Conservation (phyloP, 2,888 invertebrate genomes). For the Eupithecia centaureata region DNA sequence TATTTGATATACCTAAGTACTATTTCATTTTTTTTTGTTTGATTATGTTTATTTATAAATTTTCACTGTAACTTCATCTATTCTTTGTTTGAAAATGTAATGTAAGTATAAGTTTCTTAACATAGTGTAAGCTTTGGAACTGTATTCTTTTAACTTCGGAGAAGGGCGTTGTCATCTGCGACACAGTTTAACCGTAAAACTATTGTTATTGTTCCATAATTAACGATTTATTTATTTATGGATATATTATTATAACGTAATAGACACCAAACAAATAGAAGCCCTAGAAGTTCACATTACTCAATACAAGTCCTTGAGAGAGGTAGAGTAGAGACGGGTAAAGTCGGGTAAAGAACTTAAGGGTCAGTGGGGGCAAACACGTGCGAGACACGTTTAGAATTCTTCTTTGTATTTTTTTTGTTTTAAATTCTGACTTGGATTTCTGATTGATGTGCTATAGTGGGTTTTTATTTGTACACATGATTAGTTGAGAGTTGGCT, state of each 20-base stretch:
- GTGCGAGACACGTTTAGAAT: conserved; percentile 7
- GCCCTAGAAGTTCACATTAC: background rate
- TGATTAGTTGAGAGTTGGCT: background rate
- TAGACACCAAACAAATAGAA: background rate
- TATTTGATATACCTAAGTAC: no score
- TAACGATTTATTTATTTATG: no score
- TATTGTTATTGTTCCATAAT: no score
- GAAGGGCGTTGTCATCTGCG: no score
- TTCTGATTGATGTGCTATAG: background rate
- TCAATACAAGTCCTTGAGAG: background rate
- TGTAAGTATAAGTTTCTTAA: no score
- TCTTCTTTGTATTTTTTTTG: background rate
- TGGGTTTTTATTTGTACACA: background rate
- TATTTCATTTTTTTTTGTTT: no score
- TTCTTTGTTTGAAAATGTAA: no score
- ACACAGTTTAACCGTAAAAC: no score
- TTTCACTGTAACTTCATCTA: no score
- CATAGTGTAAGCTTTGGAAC: no score
- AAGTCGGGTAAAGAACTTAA: background rate
- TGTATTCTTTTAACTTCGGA: no score
- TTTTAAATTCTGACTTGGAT: background rate
- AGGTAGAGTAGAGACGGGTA: background rate
- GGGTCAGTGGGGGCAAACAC: background rate
- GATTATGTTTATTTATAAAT: no score
- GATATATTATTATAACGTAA: conserved; percentile 1